A percentile compares a stretch with the other conserved stretches of the same genome.
Conservation (phyloP, 2,113 vertebrate genomes). For the Sporophila hypoxantha region DNA sequence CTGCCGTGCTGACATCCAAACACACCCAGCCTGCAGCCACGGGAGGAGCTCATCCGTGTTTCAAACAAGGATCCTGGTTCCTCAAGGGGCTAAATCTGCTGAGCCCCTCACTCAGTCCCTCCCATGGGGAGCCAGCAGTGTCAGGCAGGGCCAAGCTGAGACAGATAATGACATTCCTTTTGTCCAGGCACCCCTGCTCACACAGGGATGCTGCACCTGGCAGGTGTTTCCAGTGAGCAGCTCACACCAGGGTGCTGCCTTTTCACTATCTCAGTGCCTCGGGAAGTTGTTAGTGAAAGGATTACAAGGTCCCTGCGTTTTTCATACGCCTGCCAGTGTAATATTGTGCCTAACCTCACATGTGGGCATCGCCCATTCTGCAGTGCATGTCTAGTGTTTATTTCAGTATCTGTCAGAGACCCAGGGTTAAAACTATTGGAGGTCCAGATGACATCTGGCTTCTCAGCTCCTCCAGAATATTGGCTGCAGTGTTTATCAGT, state of each 20-base stretch:
- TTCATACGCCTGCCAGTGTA: neutral
- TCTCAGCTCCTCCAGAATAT: slow-evolving; percentile 71
- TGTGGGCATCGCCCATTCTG: slow-evolving; percentile 46
- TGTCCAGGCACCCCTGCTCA: neutral
- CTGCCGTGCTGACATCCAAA: neutral
- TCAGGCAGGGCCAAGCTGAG: neutral
- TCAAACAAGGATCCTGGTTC: accelerated
- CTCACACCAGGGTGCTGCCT: neutral
- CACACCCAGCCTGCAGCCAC: accelerated
- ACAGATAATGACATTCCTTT: neutral
- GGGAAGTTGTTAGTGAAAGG: neutral
- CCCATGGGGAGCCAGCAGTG: neutral
- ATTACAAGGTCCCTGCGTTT: slow-evolving; percentile 5
- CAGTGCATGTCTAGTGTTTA: slow-evolving; percentile 19
- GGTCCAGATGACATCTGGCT: slow-evolving; percentile 82
- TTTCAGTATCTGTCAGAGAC: slow-evolving; percentile 69
- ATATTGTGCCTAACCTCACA: neutral
- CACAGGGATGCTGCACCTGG: neutral
- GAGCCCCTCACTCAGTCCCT: accelerated
- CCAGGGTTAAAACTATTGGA: slow-evolving; percentile 75
- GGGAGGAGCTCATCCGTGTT: neutral
- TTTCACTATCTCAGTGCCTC: neutral
- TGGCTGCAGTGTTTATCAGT: slow-evolving; percentile 80
- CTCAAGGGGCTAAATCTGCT: accelerated
- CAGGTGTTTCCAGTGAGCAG: neutral